Conservation (phyloP, 2,888 invertebrate genomes). For the Orthonevra nobilis region DNA sequence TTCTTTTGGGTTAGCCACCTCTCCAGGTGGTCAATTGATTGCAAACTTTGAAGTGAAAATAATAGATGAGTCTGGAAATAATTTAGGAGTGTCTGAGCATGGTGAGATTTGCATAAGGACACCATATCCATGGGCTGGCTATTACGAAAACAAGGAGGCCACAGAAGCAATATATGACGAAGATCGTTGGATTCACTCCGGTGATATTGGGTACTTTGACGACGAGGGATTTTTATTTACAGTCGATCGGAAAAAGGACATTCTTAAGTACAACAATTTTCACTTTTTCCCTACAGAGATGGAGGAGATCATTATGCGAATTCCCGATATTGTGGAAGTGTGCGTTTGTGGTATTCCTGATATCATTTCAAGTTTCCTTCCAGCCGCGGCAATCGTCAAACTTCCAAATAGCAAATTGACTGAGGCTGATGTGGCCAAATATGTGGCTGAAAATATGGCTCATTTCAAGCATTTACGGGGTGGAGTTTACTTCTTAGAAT, state of each 20-base stretch:
- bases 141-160: constrained; percentile 57
- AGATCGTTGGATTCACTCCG: constrained; percentile 71
- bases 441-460: constrained; percentile 64
- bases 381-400: constrained; percentile 69
- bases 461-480: constrained; percentile 72
- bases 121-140: constrained; percentile 64
- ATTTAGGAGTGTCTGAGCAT: constrained; percentile 45
- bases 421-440: constrained; percentile 40
- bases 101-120: constrained; percentile 71
- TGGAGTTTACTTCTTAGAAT: constrained; percentile 70
- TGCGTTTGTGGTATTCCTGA: constrained; percentile 71
- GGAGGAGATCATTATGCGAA: constrained; percentile 64
- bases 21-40: constrained; percentile 58
- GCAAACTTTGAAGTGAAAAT: constrained; percentile 69
- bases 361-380: constrained; percentile 59
- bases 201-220: constrained; percentile 73
- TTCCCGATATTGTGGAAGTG: constrained; percentile 64
- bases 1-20: constrained; percentile 9
- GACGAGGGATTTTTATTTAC: constrained; percentile 63
- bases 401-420: constrained; percentile 38
- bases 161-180: constrained; percentile 53
- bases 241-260: constrained; percentile 72
- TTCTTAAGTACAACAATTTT: constrained; percentile 72
- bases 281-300: constrained; percentile 72
- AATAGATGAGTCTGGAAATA: constrained; percentile 56